phyloP scores from a whole-genome alignment of 2,888 invertebrate species.

The Diaprepes abbreviatus region DNA sequence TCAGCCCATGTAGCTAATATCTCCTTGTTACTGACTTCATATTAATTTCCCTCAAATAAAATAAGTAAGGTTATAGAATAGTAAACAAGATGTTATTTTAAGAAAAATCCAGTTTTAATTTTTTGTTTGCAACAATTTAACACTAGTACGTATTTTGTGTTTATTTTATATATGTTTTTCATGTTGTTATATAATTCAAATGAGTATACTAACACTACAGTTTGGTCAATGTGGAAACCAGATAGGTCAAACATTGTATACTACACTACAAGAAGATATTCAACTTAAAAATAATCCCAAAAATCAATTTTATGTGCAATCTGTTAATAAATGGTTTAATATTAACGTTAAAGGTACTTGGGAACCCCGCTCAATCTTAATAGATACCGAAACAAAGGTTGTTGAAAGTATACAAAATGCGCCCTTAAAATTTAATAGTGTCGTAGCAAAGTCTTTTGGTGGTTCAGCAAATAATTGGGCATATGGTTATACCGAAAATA shows the following conservation, averaged over 20 bases:
- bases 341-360: slow-evolving; percentile 60
- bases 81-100: neutral
- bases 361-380: slow-evolving; percentile 67
- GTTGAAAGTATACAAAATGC: slow-evolving; percentile 54
- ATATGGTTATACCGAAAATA: slow-evolving; percentile 68
- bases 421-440: slow-evolving; percentile 64
- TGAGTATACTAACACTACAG: slow-evolving; percentile 68
- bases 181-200: slow-evolving; percentile 40
- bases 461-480: slow-evolving; percentile 73
- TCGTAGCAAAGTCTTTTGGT: slow-evolving; percentile 65
- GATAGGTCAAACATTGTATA: slow-evolving; percentile 68
- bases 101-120: slow-evolving; percentile 4
- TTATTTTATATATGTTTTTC: slow-evolving; percentile 2
- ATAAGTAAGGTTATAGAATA: neutral
- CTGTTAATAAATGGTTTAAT: slow-evolving; percentile 68
- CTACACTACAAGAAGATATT: slow-evolving; percentile 65
- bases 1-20: neutral
- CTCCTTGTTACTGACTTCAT: neutral
- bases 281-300: slow-evolving; percentile 55
- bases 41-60: neutral
- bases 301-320: slow-evolving; percentile 57
- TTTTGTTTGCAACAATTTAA: neutral
- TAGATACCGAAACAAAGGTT: slow-evolving; percentile 70
- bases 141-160: slow-evolving; percentile 34
- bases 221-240: slow-evolving; percentile 73